Evolutionary conservation across 2,888 invertebrate species (phyloP).

Genomic region (Cyaniris semiargus): DNA sequence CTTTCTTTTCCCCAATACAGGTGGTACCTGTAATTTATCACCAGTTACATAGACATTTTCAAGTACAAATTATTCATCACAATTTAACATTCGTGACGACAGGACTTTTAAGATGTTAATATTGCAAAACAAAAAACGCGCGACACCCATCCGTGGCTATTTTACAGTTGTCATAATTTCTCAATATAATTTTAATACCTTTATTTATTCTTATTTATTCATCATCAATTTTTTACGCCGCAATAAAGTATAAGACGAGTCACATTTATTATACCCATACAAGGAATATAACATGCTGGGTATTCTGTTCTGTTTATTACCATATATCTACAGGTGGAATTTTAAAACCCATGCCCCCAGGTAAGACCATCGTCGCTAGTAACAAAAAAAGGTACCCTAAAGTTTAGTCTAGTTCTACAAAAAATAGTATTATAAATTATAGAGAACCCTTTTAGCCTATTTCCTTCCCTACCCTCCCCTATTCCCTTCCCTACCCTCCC

Average conservation of each 20-base stretch:
- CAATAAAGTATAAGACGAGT: background rate
- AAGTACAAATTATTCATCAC: slow-evolving; percentile 7
- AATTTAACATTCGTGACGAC: background rate
- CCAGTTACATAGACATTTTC: background rate
- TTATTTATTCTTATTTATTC: slow-evolving; percentile 21
- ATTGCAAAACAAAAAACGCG: slow-evolving; percentile 5
- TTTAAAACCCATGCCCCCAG: background rate
- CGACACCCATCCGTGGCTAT: background rate
- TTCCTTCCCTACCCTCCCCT: too few species aligned
- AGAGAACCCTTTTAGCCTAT: too few species aligned
- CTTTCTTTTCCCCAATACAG: background rate
- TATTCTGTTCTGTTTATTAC: background rate
- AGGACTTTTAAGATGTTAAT: background rate
- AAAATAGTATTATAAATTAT: too few species aligned
- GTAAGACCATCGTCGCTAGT: background rate
- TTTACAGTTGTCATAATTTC: slow-evolving; percentile 19
- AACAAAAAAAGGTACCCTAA: background rate
- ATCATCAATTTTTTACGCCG: slow-evolving; percentile 1
- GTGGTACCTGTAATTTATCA: background rate
- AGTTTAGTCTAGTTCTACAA: too few species aligned
- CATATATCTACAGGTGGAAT: background rate
- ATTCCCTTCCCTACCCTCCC: too few species aligned
- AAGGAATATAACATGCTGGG: background rate
- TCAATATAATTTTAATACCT: slow-evolving; percentile 1
- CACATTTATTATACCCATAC: background rate